Evolutionary conservation across 2,888 invertebrate species (phyloP), one percentile per base, ranked within the genome.

Genomic region (Keiferia lycopersicella): DNA sequence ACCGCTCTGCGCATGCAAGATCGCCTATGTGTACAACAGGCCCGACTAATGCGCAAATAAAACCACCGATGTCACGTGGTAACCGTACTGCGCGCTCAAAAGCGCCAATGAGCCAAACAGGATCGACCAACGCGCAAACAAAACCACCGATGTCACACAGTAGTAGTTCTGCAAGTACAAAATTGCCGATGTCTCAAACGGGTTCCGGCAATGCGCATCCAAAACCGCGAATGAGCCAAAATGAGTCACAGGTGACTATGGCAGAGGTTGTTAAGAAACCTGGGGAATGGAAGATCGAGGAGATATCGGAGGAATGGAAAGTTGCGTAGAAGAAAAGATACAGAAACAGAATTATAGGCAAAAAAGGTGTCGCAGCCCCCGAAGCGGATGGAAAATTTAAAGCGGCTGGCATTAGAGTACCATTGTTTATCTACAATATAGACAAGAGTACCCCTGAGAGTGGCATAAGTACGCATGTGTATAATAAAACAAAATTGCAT

Each of bases 351-450:
- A 41, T 59, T 8, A 14, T 59, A 11, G 41, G 59, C 0, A 59
- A 59, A 39, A 61, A 6, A 26, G 61, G 61, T n/a, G n/a, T 8
- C 1, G 61, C 61, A 26, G 26, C 8, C 7, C 3, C 30, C 7
- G 48, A 30, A 10, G n/a, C 48, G 3, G 12, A 26, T 10, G 45
- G n/a, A 6, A 61, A 61, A 3, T 61, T 61, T 48, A 61, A 48
- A 26, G 61, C 61, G 12, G 61, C 61, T 0, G 45, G 26, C 22
- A 48, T 30, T 7, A 48, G 26, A 48, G n/a, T 61, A 26, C 61
- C 61, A n/a, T 16, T 61, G 11, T 61, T 48, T 61, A 61, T 61
- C 0, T 48, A 45, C 30, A 22, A 61, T 16, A 48, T 61, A 0
- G 8, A 20, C 26, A 45, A 45, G 16, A 0, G 2, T 2, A 61